Base-by-base conservation (phyloP, 1,140 invertebrate species). In the Eciton burchellii region DNA sequence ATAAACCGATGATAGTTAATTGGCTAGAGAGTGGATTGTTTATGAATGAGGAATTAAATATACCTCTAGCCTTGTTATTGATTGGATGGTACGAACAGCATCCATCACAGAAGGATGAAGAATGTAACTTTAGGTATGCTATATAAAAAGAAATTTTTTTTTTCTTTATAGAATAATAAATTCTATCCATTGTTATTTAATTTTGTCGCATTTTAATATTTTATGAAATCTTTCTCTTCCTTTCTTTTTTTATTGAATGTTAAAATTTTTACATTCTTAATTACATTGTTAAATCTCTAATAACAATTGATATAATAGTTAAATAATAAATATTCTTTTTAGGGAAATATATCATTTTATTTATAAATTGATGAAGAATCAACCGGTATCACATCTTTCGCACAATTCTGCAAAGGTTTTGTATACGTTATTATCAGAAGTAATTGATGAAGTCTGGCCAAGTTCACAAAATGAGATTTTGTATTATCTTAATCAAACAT, bases 261-360 rank as follows among this genome's bases (percentile, higher is more conserved):
- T 41, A 66, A 0, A 29, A 5, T 56, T 59, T 54, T 73, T 68
- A 24, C 6, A 35, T 16, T 4, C n/a, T 57, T 19, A 52, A 29
- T n/a, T n/a, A n/a, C 72, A 68, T 52, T 68, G 14, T 3, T 54
- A 14, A 41, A 14, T 29, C 49, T 73, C 52, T 14, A 0, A 70
- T 5, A 11, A 59, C 43, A 66, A 16, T 59, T 57, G 59, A 62
- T 63, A 52, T 19, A 0, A 70, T 49, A 66, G 12, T 59, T 63
- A 56, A 62, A 57, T 57, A 6, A 54, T 11, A 19, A 41, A 68
- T 43, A 24, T 52, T 26, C 35, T 2, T 47, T 88, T 88, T 59
- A 91, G 90, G 45, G 72, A 82, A 82, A 71, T 87, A 47, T 91
- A 91, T 35, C 54, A 86, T 0, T 90, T 87, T 66, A 62, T 91